These are phyloP conservation scores for Neodon shergylaensis DNA, from an alignment of 2,113 vertebrate species.

Conservation along the genomic window DNA sequence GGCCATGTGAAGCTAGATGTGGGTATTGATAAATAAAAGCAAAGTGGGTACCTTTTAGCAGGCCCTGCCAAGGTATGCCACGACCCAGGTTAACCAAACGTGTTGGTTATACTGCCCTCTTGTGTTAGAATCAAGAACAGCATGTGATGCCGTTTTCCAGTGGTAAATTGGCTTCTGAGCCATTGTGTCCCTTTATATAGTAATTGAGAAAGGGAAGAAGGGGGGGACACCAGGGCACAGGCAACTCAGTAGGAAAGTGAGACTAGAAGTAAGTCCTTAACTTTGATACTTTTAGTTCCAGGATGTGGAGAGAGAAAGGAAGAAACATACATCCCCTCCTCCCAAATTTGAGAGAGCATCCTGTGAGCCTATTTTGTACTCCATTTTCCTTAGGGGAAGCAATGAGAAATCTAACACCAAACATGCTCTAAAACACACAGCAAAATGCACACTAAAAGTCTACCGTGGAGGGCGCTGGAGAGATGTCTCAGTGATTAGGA, in stretches of 20 bases:
- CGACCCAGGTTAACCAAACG: background rate
- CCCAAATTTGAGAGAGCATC: background rate
- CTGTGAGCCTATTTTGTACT: too few species aligned
- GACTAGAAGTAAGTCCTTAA: background rate
- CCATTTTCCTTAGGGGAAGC: background rate
- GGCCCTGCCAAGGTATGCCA: too few species aligned
- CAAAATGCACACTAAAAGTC: background rate
- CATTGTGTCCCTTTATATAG: background rate
- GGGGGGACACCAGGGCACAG: background rate
- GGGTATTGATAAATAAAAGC: too few species aligned
- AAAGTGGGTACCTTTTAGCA: too few species aligned
- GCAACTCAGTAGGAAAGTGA: background rate
- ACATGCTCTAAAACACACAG: background rate
- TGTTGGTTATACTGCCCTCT: slow-evolving; percentile 58
- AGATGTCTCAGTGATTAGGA: background rate
- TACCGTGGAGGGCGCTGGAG: background rate
- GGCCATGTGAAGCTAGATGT: background rate
- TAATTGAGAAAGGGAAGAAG: background rate
- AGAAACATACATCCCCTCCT: background rate
- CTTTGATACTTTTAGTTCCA: background rate
- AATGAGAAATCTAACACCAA: background rate
- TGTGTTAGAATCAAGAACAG: slow-evolving; percentile 58
- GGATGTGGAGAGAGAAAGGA: background rate
- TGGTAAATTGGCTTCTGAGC: background rate
- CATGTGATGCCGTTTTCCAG: slow-evolving; percentile 32